Evolutionary conservation across 2,888 invertebrate species (phyloP).

Genomic region (Therioaphis trifolii): DNA sequence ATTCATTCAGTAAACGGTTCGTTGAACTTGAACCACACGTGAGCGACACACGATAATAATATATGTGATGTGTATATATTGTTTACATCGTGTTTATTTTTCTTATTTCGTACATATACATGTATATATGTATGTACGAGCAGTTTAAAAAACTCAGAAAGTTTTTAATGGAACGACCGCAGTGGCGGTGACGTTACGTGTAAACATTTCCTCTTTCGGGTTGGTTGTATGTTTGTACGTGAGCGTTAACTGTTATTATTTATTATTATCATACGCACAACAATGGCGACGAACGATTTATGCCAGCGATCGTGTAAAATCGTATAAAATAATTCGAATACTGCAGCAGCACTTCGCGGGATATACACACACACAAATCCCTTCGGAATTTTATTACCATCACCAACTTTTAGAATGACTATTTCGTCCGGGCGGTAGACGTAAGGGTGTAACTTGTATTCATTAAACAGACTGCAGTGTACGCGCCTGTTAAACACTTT

Average conservation of each 20-base stretch:
- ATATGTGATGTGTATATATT: slow-evolving; percentile 21
- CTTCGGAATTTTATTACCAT: too few species aligned
- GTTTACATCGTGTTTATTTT: slow-evolving; percentile 45
- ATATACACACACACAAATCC: too few species aligned
- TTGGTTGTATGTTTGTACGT: not conserved
- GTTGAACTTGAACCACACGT: slow-evolving; percentile 58
- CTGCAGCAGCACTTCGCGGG: too few species aligned
- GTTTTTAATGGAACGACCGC: slow-evolving; percentile 56
- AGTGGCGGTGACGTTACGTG: not conserved
- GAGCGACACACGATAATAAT: slow-evolving; percentile 36
- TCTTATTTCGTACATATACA: not conserved
- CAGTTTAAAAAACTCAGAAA: slow-evolving; percentile 54
- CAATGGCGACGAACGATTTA: slow-evolving; percentile 57
- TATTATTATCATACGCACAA: slow-evolving; percentile 35
- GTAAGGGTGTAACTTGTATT: too few species aligned
- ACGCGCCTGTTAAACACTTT: too few species aligned
- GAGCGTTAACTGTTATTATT: slow-evolving; percentile 2
- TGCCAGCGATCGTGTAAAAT: slow-evolving; percentile 43
- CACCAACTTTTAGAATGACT: too few species aligned
- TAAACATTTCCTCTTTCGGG: slow-evolving; percentile 47
- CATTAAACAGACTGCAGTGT: too few species aligned
- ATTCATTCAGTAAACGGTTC: slow-evolving; percentile 57
- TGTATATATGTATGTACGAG: not conserved
- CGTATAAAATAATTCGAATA: slow-evolving; percentile 42
- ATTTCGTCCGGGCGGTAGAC: too few species aligned